Percentiles rank a stretch among this genome's conserved stretches.
Conservation (phyloP, 2,113 vertebrate genomes). For the Perca fluviatilis region DNA sequence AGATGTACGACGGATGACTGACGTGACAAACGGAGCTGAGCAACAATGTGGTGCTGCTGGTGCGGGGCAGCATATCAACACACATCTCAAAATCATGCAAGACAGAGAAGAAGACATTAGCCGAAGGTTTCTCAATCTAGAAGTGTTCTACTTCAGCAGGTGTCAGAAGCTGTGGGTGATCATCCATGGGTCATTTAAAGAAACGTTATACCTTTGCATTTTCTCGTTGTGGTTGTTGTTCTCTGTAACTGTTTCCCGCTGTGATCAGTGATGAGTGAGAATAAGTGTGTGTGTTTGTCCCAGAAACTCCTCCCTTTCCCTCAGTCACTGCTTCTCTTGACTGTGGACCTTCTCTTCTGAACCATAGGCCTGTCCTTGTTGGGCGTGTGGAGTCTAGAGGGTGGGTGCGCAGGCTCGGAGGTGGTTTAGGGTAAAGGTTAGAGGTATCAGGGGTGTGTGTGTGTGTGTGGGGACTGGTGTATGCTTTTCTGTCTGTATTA, state of each 20-base stretch:
- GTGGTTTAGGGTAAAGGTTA: slow-evolving; percentile 67
- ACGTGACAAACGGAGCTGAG: slow-evolving; percentile 24
- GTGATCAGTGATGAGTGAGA: slow-evolving; percentile 22
- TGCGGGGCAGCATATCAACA: slow-evolving; percentile 31
- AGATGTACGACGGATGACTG: slow-evolving; percentile 7
- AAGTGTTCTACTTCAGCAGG: neutral
- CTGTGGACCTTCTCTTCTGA: slow-evolving; percentile 44
- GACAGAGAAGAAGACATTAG: neutral
- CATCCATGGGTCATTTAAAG: neutral
- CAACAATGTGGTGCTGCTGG: slow-evolving; percentile 35
- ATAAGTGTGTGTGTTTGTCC: slow-evolving; percentile 16
- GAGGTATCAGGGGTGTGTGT: slow-evolving; percentile 57
- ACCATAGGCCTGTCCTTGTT: slow-evolving; percentile 53
- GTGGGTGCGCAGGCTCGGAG: slow-evolving; percentile 29
- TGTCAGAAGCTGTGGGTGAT: neutral
- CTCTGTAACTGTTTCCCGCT: neutral
- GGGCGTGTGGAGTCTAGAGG: slow-evolving; percentile 11
- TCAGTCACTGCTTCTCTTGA: slow-evolving; percentile 22
- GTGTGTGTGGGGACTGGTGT: neutral
- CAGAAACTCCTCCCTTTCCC: slow-evolving; percentile 57
- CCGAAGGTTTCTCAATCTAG: neutral
- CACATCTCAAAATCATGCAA: slow-evolving; percentile 4
- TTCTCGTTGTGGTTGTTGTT: neutral
- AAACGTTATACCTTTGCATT: neutral
- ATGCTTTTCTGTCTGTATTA: slow-evolving; percentile 32